Evolutionary conservation across 2,113 vertebrate species (phyloP).

Genomic region (Pogona vitticeps): DNA sequence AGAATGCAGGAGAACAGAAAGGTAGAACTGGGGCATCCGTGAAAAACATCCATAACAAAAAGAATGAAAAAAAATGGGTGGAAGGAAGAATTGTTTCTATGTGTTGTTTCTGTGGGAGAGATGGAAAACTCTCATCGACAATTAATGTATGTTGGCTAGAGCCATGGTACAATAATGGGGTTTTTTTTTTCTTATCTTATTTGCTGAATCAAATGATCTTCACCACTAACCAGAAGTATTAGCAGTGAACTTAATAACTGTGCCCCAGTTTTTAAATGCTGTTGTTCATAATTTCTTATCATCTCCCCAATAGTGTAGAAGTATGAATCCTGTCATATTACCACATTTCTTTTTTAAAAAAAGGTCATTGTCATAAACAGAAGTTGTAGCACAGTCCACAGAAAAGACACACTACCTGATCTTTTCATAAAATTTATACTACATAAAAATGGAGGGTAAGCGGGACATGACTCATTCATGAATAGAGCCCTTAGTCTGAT

Average conservation of each 20-base stretch:
- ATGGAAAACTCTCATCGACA: too few species aligned
- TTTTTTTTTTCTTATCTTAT: not conserved
- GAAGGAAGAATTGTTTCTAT: too few species aligned
- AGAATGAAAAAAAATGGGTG: too few species aligned
- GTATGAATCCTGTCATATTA: not conserved
- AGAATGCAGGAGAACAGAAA: too few species aligned
- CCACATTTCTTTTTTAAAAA: not conserved
- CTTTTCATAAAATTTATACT: slow-evolving; percentile 61
- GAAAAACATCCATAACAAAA: too few species aligned
- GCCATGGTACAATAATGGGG: not conserved
- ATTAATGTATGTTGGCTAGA: too few species aligned
- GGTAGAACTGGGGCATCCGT: too few species aligned
- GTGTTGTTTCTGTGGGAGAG: too few species aligned
- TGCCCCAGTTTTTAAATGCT: not conserved
- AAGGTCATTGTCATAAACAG: not conserved
- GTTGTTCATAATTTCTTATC: slow-evolving; percentile 23
- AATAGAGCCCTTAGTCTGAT: slow-evolving; percentile 62
- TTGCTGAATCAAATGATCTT: not conserved
- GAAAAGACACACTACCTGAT: slow-evolving; percentile 42
- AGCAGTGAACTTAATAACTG: not conserved
- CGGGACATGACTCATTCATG: slow-evolving; percentile 60
- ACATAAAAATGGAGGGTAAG: slow-evolving; percentile 57
- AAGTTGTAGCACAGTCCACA: slow-evolving; percentile 20
- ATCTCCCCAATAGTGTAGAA: not conserved
- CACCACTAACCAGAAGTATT: not conserved